Conservation (phyloP, 1,140 invertebrate genomes). For the Drosophila burlai region DNA sequence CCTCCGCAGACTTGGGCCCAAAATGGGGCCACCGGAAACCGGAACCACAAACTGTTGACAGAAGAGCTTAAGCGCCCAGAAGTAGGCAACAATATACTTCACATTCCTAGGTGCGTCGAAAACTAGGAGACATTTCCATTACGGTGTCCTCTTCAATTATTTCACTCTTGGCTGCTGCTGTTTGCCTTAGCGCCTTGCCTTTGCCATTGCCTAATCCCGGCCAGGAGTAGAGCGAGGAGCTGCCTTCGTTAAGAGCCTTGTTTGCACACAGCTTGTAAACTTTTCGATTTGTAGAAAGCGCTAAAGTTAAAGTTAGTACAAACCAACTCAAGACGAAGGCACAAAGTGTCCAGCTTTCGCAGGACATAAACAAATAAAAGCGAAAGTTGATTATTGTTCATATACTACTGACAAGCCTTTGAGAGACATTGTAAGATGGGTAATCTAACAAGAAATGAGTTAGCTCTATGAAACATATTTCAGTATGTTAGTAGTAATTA, state of each 20-base stretch:
- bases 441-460: not conserved
- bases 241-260: constrained; percentile 50
- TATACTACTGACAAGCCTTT: not conserved
- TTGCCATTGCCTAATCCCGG: constrained; percentile 23
- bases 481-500: too few relatives aligned
- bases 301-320: constrained; percentile 55
- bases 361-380: not conserved
- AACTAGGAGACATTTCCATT: constrained; percentile 57
- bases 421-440: not conserved
- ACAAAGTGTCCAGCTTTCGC: constrained; percentile 9
- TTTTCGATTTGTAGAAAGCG: constrained; percentile 49
- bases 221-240: not conserved
- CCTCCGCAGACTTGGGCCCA: constrained; percentile 38
- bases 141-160: constrained; percentile 47
- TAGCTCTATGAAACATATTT: too few relatives aligned
- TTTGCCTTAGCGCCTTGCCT: constrained; percentile 27
- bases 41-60: constrained; percentile 62
- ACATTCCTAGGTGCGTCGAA: constrained; percentile 15
- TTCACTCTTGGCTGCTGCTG: constrained; percentile 39
- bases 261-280: constrained; percentile 25
- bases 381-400: not conserved
- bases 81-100: constrained; percentile 44
- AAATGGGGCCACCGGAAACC: constrained; percentile 18
- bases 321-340: constrained; percentile 4
- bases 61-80: constrained; percentile 67